Conservation (phyloP, 2,888 invertebrate genomes). For the Coenonympha glycerion region DNA sequence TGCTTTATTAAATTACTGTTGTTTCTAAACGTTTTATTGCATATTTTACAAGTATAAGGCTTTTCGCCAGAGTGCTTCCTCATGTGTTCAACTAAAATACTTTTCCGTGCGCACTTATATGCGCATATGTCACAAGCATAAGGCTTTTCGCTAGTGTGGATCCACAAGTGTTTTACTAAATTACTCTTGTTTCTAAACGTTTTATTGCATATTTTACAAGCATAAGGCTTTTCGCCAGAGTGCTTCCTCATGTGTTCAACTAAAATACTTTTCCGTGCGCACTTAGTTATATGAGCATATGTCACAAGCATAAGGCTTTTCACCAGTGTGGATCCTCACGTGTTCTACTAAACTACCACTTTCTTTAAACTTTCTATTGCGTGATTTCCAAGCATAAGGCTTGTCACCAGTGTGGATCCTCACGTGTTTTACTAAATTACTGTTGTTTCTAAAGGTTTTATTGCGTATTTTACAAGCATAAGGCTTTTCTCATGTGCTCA, state of each 20-base stretch:
- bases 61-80: neutral
- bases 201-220: neutral
- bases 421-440: neutral
- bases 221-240: neutral
- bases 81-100: neutral
- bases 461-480: too few relatives aligned
- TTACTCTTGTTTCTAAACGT: neutral
- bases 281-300: neutral
- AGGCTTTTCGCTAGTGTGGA: neutral
- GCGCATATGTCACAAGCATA: neutral
- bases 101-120: neutral
- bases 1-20: neutral
- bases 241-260: neutral
- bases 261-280: neutral
- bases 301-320: neutral
- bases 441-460: too few relatives aligned
- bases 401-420: neutral
- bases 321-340: neutral
- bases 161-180: neutral
- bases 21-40: neutral
- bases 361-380: neutral
- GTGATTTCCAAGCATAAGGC: neutral
- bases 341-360: neutral
- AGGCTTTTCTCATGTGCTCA: too few relatives aligned
- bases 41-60: neutral